Percentiles rank a stretch among this genome's conserved stretches.
phyloP scores from a whole-genome alignment of 2,113 vertebrate species.

The Strix uralensis region DNA sequence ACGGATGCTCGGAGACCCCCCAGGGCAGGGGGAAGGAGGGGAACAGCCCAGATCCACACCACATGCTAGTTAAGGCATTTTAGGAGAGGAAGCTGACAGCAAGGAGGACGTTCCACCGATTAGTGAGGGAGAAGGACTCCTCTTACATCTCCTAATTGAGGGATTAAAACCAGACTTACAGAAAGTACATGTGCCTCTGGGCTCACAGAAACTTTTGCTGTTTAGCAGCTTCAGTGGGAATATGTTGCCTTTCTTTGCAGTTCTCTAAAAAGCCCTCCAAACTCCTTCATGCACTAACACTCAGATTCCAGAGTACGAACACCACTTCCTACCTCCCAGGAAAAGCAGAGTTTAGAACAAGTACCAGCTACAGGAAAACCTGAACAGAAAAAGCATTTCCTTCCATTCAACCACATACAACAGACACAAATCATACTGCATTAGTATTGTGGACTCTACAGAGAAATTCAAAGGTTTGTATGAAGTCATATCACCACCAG shows the following conservation, averaged over 20 bases:
- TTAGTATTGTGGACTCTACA: background rate
- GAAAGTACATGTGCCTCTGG: background rate
- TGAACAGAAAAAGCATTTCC: background rate
- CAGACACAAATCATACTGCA: background rate
- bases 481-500: background rate
- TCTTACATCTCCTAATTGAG: background rate
- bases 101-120: background rate
- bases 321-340: background rate
- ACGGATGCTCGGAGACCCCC: background rate
- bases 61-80: background rate
- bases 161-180: background rate
- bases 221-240: constrained; percentile 6
- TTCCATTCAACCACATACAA: background rate
- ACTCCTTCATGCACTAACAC: background rate
- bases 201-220: background rate
- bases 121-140: background rate
- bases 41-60: background rate
- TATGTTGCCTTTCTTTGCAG: background rate
- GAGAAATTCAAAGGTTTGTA: background rate
- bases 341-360: background rate
- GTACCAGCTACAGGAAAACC: background rate
- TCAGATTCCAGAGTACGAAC: background rate
- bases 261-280: background rate
- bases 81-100: background rate
- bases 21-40: background rate